phyloP scores from a whole-genome alignment of 2,888 invertebrate genomes.

The Netelia fuscicornis region DNA sequence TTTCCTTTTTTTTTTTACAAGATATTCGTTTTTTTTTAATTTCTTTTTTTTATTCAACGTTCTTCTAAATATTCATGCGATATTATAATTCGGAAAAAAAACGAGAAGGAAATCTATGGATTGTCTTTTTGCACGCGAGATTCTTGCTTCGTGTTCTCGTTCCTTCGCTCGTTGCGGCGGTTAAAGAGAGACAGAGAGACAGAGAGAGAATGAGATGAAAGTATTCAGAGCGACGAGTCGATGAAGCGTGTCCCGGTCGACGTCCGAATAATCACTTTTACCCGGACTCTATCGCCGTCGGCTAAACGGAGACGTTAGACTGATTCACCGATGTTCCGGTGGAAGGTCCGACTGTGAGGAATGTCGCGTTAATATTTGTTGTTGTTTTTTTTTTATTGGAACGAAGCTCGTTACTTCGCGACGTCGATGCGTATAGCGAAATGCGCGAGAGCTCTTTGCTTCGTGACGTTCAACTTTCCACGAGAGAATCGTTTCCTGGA shows the following conservation, averaged over 20 bases:
- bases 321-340: neutral
- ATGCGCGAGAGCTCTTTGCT: too few species aligned
- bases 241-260: slow-evolving; percentile 60
- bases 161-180: neutral
- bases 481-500: too few species aligned
- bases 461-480: too few species aligned
- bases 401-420: neutral
- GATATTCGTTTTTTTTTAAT: slow-evolving; percentile 20
- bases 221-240: slow-evolving; percentile 33
- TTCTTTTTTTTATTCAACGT: slow-evolving; percentile 11
- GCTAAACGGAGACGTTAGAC: slow-evolving; percentile 1
- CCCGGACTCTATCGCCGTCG: slow-evolving; percentile 26
- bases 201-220: slow-evolving; percentile 44
- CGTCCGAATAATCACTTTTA: slow-evolving; percentile 56
- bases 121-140: slow-evolving; percentile 4
- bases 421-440: too few species aligned
- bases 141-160: neutral
- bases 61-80: slow-evolving; percentile 34
- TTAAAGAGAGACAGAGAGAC: slow-evolving; percentile 27
- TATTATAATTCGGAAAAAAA: slow-evolving; percentile 14
- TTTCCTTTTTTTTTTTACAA: slow-evolving; percentile 22
- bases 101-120: slow-evolving; percentile 10
- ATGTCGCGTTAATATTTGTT: too few species aligned
- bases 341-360: too few species aligned
- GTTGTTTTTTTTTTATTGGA: neutral